Conservation (phyloP, 2,888 invertebrate genomes). For the Mechanitis messenoides region DNA sequence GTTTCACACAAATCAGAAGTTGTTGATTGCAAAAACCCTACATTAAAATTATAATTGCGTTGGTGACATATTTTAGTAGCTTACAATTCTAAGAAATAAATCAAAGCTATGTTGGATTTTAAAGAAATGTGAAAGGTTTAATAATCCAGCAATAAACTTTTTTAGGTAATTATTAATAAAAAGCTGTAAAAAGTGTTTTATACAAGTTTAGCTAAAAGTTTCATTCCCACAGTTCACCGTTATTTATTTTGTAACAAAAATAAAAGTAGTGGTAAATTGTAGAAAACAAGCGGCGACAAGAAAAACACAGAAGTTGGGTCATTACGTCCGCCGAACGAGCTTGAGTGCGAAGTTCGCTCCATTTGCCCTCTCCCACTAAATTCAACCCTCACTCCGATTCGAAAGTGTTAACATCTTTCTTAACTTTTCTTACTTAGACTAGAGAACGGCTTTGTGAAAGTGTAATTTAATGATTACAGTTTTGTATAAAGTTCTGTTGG, state of each 20-base stretch:
- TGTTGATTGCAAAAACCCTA: too few species aligned
- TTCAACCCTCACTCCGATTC: constrained; percentile 38
- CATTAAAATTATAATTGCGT: too few species aligned
- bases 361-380: constrained; percentile 38
- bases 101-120: too few species aligned
- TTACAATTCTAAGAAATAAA: too few species aligned
- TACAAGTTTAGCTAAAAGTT: too few species aligned
- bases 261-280: constrained; percentile 45
- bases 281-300: constrained; percentile 49
- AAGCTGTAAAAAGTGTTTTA: too few species aligned
- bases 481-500: background rate
- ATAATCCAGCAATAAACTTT: too few species aligned
- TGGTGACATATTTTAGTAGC: too few species aligned
- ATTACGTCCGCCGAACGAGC: constrained; percentile 47
- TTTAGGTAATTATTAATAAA: too few species aligned
- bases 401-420: constrained; percentile 49
- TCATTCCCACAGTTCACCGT: background rate
- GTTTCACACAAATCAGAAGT: too few species aligned
- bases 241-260: constrained; percentile 11
- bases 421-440: constrained; percentile 34
- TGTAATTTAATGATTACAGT: constrained; percentile 23
- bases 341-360: constrained; percentile 58
- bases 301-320: constrained; percentile 62
- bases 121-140: too few species aligned
- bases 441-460: constrained; percentile 22